Evolutionary conservation across 2,888 invertebrate genomes (phyloP).

Genomic region (Lepidocyrtoides sp.): DNA sequence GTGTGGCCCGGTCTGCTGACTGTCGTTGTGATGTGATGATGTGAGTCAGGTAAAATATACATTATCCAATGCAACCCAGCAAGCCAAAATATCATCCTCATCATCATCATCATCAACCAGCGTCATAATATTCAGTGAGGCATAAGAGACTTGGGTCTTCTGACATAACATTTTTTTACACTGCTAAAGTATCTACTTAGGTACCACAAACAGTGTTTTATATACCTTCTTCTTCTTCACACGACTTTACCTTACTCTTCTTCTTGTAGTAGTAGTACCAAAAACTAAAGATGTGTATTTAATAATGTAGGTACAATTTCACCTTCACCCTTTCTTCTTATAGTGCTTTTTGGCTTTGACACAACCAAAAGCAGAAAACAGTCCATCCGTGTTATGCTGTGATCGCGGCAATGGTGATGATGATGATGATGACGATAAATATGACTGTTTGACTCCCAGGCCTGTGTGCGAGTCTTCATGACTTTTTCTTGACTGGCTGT

Average conservation of each 20-base stretch:
- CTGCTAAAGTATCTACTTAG: not conserved
- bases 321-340: no score
- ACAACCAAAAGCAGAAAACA: not conserved
- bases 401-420: not conserved
- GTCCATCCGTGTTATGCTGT: not conserved
- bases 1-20: conserved; percentile 81
- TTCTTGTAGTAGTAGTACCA: not conserved
- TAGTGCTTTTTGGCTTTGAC: conserved; percentile 15
- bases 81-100: conserved; percentile 17
- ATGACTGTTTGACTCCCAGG: conserved; percentile 11
- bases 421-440: conserved; percentile 17
- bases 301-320: not conserved
- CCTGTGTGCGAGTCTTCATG: conserved; percentile 56
- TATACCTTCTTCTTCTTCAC: conserved; percentile 7
- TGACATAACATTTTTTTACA: not conserved
- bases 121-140: conserved; percentile 54
- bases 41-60: conserved; percentile 57
- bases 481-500: no score
- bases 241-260: not conserved
- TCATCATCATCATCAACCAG: not conserved
- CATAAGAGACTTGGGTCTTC: conserved; percentile 38
- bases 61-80: not conserved
- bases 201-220: not conserved
- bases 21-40: conserved; percentile 1
- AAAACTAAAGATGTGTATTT: no score